Conservation (phyloP, 1,140 invertebrate genomes). For the Halotydeus destructor region DNA sequence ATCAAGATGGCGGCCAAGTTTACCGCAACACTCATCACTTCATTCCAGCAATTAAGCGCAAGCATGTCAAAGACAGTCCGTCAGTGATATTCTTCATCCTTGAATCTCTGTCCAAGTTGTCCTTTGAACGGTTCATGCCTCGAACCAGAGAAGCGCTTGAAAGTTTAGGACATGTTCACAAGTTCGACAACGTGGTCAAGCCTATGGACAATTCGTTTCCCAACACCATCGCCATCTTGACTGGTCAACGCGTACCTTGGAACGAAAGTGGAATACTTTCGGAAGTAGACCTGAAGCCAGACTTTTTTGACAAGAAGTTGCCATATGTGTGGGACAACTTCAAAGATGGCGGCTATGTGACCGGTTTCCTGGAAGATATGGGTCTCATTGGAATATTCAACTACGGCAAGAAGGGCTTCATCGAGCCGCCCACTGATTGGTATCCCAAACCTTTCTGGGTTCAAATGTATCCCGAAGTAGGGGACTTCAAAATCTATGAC, state of each 20-base stretch:
- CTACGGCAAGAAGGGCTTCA: conserved; percentile 52
- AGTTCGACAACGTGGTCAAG: conserved; percentile 30
- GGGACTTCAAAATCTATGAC: neutral
- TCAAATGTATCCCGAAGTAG: conserved; percentile 12
- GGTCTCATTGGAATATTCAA: conserved; percentile 53
- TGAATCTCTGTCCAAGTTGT: conserved; percentile 10
- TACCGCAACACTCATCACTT: too few relatives aligned
- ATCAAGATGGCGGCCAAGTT: too few relatives aligned
- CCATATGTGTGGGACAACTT: conserved; percentile 21
- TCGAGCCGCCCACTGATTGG: conserved; percentile 50
- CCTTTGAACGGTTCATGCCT: conserved; percentile 8
- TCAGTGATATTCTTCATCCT: conserved; percentile 12
- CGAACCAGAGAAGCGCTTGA: conserved; percentile 3
- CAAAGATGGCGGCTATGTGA: conserved; percentile 44
- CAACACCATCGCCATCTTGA: conserved; percentile 24
- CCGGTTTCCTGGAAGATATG: conserved; percentile 54
- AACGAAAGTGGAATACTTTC: too few relatives aligned
- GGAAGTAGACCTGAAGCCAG: neutral
- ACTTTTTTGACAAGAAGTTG: conserved; percentile 9
- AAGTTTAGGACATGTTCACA: conserved; percentile 26
- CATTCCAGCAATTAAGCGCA: too few relatives aligned
- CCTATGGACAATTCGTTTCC: conserved; percentile 27
- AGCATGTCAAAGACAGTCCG: too few relatives aligned
- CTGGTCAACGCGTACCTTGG: conserved; percentile 16
- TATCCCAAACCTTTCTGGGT: conserved; percentile 46